phyloP scores from a whole-genome alignment of 2,797 vertebrate species.

The Schizopygopsis pylzovi region DNA sequence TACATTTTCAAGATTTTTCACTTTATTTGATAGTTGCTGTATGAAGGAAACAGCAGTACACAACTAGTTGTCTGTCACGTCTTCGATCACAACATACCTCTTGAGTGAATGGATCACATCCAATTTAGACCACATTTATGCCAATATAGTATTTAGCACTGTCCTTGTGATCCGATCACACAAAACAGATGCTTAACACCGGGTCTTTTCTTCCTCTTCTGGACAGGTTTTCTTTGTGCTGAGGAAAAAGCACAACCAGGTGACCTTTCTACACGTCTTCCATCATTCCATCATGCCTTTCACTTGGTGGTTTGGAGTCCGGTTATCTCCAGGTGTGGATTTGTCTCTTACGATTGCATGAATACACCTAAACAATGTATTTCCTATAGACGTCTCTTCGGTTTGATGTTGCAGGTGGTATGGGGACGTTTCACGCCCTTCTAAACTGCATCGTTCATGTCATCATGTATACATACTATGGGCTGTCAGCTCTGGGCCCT shows the following conservation, averaged over 20 bases:
- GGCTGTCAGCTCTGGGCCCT: constrained; percentile 91
- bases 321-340: constrained; percentile 90
- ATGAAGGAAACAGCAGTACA: not conserved
- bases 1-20: not conserved
- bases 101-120: not conserved
- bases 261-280: constrained; percentile 96
- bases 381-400: not conserved
- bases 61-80: not conserved
- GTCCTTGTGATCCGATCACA: not conserved
- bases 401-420: constrained; percentile 81
- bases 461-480: constrained; percentile 95
- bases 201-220: not conserved
- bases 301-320: constrained; percentile 99
- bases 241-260: constrained; percentile 94
- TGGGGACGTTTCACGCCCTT: constrained; percentile 93
- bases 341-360: not conserved
- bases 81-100: no score
- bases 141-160: not conserved
- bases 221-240: constrained; percentile 94
- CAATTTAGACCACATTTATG: not conserved
- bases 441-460: constrained; percentile 92
- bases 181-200: not conserved
- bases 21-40: not conserved
- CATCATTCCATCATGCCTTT: constrained; percentile 99
- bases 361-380: not conserved